A percentile compares a stretch with the other conserved stretches of the same genome.
These are phyloP conservation scores for Hycleus phaleratus DNA, from an alignment of 1,140 invertebrate species.

Conservation along the genomic window DNA sequence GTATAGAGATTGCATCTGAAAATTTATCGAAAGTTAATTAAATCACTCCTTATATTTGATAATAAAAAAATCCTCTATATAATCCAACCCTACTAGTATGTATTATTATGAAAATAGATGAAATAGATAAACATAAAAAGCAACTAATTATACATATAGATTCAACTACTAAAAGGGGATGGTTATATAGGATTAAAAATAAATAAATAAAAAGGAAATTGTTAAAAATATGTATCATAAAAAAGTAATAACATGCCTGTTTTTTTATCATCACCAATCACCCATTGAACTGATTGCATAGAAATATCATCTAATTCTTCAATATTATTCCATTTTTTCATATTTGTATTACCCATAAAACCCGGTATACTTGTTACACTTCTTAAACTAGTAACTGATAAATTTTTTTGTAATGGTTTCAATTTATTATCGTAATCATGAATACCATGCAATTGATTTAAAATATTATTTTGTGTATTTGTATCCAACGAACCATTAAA, in stretches of 20 bases:
- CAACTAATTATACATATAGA: too few relatives aligned
- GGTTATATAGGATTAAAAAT: too few relatives aligned
- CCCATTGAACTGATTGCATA: conserved; percentile 23
- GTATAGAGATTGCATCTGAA: too few relatives aligned
- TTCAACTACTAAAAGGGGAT: too few relatives aligned
- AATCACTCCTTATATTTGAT: too few relatives aligned
- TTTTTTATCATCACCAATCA: conserved; percentile 31
- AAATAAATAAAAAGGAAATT: too few relatives aligned
- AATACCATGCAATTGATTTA: conserved; percentile 30
- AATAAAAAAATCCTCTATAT: too few relatives aligned
- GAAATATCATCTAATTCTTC: conserved; percentile 31
- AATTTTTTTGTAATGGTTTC: conserved; percentile 7
- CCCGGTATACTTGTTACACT: conserved; percentile 27
- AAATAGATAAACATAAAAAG: too few relatives aligned
- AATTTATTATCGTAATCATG: conserved; percentile 22
- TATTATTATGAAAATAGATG: too few relatives aligned
- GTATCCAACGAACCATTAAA: conserved; percentile 24
- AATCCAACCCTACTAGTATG: too few relatives aligned
- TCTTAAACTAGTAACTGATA: conserved; percentile 23
- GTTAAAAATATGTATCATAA: not conserved
- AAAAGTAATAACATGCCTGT: conserved; percentile 34
- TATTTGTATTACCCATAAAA: conserved; percentile 18
- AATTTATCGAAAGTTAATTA: too few relatives aligned
- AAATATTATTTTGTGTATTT: conserved; percentile 11
- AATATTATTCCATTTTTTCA: conserved; percentile 34